phyloP scores from a whole-genome alignment of 1,140 invertebrate genomes.

The Rhyzopertha dominica region DNA sequence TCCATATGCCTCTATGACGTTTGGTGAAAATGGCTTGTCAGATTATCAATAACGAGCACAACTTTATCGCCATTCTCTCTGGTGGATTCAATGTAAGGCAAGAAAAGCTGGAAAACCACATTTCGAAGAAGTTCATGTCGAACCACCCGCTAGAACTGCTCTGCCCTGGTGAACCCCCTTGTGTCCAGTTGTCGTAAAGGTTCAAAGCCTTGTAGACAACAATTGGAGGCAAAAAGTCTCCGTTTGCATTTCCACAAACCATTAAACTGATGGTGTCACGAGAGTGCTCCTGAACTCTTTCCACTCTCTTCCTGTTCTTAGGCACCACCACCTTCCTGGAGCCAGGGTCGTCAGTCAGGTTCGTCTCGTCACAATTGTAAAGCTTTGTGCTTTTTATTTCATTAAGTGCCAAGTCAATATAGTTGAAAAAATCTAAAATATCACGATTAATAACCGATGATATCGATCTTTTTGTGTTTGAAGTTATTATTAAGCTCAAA shows the following conservation, averaged over 20 bases:
- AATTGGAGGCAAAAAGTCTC: conserved; percentile 27
- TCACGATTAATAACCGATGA: too few species aligned
- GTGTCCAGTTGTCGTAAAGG: conserved; percentile 29
- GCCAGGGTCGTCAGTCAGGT: conserved; percentile 8
- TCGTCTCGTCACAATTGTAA: conserved; percentile 14
- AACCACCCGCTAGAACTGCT: conserved; percentile 31
- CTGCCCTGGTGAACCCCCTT: conserved; percentile 17
- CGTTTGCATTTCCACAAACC: conserved; percentile 25
- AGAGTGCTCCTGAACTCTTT: conserved; percentile 13
- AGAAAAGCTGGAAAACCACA: too few species aligned
- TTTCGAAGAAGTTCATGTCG: too few species aligned
- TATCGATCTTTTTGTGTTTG: too few species aligned
- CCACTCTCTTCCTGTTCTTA: conserved; percentile 8
- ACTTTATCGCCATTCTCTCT: too few species aligned
- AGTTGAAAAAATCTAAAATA: too few species aligned
- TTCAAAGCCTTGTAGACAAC: conserved; percentile 34
- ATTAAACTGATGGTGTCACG: conserved; percentile 22
- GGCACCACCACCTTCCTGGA: conserved; percentile 9
- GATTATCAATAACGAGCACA: conserved; percentile 18
- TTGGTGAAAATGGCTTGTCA: conserved; percentile 15
- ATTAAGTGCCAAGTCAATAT: too few species aligned
- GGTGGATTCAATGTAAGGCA: too few species aligned
- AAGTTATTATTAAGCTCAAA: too few species aligned
- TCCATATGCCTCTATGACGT: conserved; percentile 5
- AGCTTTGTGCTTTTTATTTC: conserved; percentile 1